phyloP scores from a whole-genome alignment of 2,888 invertebrate genomes.

The Stenolophus ochropezus region DNA sequence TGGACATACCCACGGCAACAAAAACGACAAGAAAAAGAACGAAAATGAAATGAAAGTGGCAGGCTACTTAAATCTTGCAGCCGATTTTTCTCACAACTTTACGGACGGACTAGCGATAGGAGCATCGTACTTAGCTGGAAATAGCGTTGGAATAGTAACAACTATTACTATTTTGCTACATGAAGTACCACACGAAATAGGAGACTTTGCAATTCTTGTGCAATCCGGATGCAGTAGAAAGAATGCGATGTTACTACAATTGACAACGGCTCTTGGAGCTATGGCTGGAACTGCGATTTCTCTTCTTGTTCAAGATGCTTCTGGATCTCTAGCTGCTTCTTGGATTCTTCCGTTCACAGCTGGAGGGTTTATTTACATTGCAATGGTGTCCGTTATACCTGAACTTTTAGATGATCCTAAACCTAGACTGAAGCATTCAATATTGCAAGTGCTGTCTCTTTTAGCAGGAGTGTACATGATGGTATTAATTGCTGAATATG shows the following conservation, averaged over 20 bases:
- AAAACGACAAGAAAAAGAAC: constrained; percentile 68
- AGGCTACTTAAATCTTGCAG: constrained; percentile 97
- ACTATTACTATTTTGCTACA: constrained; percentile 97
- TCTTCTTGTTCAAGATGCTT: constrained; percentile 85
- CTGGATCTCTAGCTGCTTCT: constrained; percentile 82
- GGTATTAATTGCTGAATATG: constrained; percentile 92
- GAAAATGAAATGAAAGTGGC: constrained; percentile 83
- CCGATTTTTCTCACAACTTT: constrained; percentile 99
- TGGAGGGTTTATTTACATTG: constrained; percentile 99
- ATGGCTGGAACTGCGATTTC: constrained; percentile 94
- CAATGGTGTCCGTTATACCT: constrained; percentile 98
- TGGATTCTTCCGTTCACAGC: constrained; percentile 98
- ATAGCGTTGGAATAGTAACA: constrained; percentile 90
- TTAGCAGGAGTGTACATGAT: constrained; percentile 95
- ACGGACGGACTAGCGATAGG: constrained; percentile 99
- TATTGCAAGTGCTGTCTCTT: constrained; percentile 92
- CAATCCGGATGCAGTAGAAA: constrained; percentile 96
- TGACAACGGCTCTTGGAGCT: constrained; percentile 96
- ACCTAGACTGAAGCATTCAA: constrained; percentile 87
- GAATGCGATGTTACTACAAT: constrained; percentile 96
- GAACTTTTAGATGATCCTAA: constrained; percentile 93
- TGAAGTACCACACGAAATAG: constrained; percentile 99
- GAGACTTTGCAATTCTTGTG: constrained; percentile 98
- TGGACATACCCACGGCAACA: constrained; percentile 81
- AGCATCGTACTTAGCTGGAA: constrained; percentile 95